phyloP scores from a whole-genome alignment of 2,113 vertebrate species.

The Archocentrus centrarchus region DNA sequence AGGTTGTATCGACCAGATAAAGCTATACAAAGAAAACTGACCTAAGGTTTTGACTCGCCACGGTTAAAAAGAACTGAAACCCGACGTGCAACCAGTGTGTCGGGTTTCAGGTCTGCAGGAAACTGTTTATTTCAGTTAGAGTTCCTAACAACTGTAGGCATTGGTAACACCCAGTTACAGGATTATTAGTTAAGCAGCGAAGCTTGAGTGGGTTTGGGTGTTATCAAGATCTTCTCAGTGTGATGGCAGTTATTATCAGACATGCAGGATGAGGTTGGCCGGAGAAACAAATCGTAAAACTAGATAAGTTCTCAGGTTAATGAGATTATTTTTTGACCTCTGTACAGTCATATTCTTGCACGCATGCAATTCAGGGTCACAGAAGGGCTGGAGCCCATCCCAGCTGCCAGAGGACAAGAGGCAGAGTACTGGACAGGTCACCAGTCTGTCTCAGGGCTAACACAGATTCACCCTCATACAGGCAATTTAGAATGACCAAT shows the following conservation, averaged over 20 bases:
- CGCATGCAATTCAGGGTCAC: too few relatives aligned
- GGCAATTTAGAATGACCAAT: too few relatives aligned
- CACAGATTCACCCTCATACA: too few relatives aligned
- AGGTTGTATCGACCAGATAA: neutral
- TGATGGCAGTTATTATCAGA: conserved; percentile 1
- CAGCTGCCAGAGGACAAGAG: too few relatives aligned
- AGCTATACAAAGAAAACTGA: neutral
- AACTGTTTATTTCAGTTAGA: conserved; percentile 23
- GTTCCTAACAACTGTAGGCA: neutral
- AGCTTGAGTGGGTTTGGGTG: neutral
- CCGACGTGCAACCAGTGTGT: neutral
- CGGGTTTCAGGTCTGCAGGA: neutral
- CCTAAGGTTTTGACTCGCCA: conserved; percentile 15
- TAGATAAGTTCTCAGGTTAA: conserved; percentile 15
- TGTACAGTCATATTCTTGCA: too few relatives aligned
- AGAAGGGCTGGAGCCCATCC: too few relatives aligned
- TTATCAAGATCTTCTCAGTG: neutral
- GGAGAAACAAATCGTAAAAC: conserved; percentile 22
- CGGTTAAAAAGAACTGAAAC: conserved; percentile 36
- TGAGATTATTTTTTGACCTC: conserved; percentile 53
- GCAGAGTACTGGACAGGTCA: too few relatives aligned
- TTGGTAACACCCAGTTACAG: neutral
- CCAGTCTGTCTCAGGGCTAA: too few relatives aligned
- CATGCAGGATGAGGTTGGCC: neutral
- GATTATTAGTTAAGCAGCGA: neutral